Base-by-base conservation (phyloP, 2,888 invertebrate genomes). In the Tromatobia lineatoria region DNA sequence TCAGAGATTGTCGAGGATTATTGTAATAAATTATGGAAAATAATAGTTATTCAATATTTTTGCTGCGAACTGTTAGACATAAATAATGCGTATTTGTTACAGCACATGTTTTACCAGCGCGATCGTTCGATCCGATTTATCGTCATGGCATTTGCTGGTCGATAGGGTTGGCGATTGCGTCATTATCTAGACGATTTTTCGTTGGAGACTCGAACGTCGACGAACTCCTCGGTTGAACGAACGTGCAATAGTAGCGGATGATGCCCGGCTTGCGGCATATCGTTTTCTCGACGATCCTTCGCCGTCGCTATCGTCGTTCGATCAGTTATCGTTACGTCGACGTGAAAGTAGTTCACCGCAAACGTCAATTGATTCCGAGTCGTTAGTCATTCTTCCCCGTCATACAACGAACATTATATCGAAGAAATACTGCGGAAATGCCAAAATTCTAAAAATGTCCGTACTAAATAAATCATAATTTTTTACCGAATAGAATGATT, bases 111-210 rank as follows among this genome's bases (percentile, higher is more conserved):
- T 89, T 90, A 93, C 93, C 92, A 90, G 75, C 70, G 90, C 89
- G 78, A 93, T 89, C 29, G 90, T 87, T 79, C 90, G 90, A 70
- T 92, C 92, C 79, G 91, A 88, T 87, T 90, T 92, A 82, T 92
- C 92, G 86, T 91, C 89, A 88, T 89, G 89, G 89, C 88, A 88
- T 88, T 90, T 90, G 87, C 89, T 90, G 84, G 88, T 89, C 86
- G 91, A 90, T 69, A 89, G 88, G 83, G 90, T 91, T 86, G 92
- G 90, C 82, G 92, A 91, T 85, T 93, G 93, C 91, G 92, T 92
- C 93, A 93, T 93, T 89, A 89, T 91, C 89, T 88, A 86, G 83
- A 82, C 85, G 87, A 87, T 70, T 67, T 80, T 66, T 23, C 66
- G 71, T 66, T 45, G 64, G 54, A 66, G 50, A 15, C 45, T 29